phyloP scores from a whole-genome alignment of 2,113 vertebrate species.

The Amazona guildingii region DNA sequence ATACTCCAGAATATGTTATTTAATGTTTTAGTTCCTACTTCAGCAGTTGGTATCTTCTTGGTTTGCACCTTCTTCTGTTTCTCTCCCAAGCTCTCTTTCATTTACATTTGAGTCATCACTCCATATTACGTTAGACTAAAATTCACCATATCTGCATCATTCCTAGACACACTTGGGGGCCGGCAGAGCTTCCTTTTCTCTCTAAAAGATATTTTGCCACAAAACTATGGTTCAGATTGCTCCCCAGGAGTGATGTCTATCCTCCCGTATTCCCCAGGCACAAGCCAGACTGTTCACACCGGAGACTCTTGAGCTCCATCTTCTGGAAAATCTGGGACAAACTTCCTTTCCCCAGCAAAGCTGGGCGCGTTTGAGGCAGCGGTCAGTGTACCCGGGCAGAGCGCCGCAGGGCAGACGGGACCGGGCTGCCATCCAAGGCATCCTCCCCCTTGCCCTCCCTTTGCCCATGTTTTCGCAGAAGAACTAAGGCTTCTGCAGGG shows the following conservation, averaged over 20 bases:
- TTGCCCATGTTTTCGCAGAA: background rate
- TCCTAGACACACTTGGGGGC: background rate
- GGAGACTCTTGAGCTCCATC: slow-evolving; percentile 63
- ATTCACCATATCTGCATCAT: background rate
- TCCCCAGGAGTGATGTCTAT: background rate
- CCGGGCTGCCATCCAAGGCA: background rate
- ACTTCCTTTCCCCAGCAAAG: background rate
- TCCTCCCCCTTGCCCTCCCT: accelerated
- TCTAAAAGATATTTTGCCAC: background rate
- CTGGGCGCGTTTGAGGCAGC: accelerated
- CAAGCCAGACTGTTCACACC: background rate
- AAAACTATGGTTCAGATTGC: background rate
- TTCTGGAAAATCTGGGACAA: slow-evolving; percentile 11
- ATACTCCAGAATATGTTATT: background rate
- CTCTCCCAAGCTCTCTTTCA: background rate
- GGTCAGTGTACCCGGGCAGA: background rate
- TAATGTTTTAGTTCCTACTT: background rate
- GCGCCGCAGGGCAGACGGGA: too few relatives aligned
- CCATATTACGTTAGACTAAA: background rate
- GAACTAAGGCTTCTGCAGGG: background rate
- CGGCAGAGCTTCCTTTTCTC: background rate
- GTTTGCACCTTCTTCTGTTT: background rate
- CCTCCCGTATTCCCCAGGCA: background rate
- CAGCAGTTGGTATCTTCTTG: background rate
- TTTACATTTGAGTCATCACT: background rate